Base-by-base conservation (phyloP, 2,113 vertebrate species). In the Hylia prasina region DNA sequence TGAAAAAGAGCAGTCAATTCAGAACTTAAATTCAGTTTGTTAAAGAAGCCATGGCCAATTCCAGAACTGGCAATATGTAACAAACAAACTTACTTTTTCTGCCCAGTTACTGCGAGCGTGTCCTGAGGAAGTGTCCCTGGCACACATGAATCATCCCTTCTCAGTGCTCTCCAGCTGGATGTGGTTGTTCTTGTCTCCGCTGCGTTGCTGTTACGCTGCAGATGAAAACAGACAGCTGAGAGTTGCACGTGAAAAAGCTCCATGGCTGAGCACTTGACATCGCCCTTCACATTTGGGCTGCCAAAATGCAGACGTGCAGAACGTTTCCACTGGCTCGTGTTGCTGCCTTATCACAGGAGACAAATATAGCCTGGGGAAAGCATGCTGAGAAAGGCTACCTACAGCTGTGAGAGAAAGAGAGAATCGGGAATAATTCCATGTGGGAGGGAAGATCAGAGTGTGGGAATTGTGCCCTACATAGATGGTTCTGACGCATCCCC, bases 151-250 rank as follows among this genome's bases (percentile, higher is more conserved):
- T 88, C 51, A 45, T 76, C 66, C 54, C 33, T 68, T 35, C n/a
- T 45, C 51, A 35, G n/a, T 45, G 56, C 48, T 93, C 12, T 91
- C 82, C 89, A 87, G 86, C n/a, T 96, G 91, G 65, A 84, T 73
- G 63, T 31, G 66, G 53, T 65, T 35, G 54, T 73, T 66, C 33
- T 57, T 24, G 51, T 86, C 75, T 37, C 82, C 51, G 19, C 44
- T 57, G 82, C 4, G 0, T 11, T 82, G 48, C 71, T 91, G 45
- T 77, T 89, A 45, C 1, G 0, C 76, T 68, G 45, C 25, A 79
- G 56, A 94, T 89, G 90, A 85, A 71, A 96, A n/a, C 94, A 96
- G 88, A 64, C 86, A 87, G 88, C 68, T 70, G 61, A 88, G 60
- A 65, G 87, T 10, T 56, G 69, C 73, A 78, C 16, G 4, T 79